Base-by-base conservation (phyloP, 2,113 vertebrate genomes). In the Bagarius yarrelli region DNA sequence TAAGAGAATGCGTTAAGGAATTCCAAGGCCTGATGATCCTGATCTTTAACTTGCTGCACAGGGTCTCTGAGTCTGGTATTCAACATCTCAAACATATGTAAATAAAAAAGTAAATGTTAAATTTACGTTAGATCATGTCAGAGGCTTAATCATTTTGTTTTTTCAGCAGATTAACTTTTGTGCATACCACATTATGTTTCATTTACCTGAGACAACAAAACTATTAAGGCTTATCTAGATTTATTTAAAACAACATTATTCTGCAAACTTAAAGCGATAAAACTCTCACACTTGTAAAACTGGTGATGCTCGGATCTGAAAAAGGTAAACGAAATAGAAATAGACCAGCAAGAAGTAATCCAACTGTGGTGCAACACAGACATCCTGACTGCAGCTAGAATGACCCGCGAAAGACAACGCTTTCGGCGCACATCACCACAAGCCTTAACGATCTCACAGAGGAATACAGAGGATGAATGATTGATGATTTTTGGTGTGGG, bases 31-130 rank as follows among this genome's bases (percentile, higher is more conserved):
- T 52, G 56, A 56, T 40, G 16, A 53, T 59, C 25, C 61, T 69
- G 80, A 59, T 52, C 61, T 76, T 67, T 69, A 69, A 34, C 63
- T 50, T 36, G 23, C 3, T 14, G 13, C n/a, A 13, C 47, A 36
- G 47, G 21, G 40, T 50, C 66, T 72, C 30, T n/a, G 27, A 72
- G 40, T 61, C 13, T 30, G 14, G 78, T 1, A 3, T 52, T 75
- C 55, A 40, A 74, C n/a, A 81, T 75, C 40, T 21, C 59, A 75
- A 75, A 75, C 71, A 75, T 4, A 27, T 67, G 80, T 50, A 56
- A 71, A 81, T 81, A n/a, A 32, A 81, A 75, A 75, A 44, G 23
- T 16, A 18, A 57, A 56, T 23, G 32, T 25, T n/a, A 25, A 66
- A 44, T 57, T 52, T 25, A 32, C 44, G 8, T 1, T 66, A 56